Conservation (phyloP, 2,113 vertebrate genomes). For the Tauraco erythrolophus region DNA sequence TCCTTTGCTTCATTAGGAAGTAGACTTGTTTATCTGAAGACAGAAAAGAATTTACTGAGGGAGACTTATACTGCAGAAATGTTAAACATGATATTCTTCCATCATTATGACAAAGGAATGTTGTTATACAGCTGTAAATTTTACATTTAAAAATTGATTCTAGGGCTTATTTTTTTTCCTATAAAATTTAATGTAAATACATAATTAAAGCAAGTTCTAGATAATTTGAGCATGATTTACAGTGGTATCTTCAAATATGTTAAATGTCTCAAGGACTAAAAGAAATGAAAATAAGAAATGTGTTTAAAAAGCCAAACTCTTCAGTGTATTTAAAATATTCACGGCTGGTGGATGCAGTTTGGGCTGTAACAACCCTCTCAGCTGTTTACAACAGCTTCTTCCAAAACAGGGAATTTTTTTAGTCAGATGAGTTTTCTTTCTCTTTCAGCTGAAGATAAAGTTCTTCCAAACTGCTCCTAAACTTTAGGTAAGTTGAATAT, state of each 20-base stretch:
- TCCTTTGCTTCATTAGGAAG: not conserved
- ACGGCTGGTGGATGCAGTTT: not conserved
- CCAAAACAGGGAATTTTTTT: not conserved
- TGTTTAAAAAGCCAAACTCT: not conserved
- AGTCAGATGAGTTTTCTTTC: not conserved
- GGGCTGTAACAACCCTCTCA: not conserved
- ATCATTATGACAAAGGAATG: not conserved
- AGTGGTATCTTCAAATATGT: not conserved
- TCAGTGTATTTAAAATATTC: not conserved
- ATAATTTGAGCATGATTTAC: not conserved
- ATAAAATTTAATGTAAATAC: not conserved
- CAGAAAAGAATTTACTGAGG: not conserved
- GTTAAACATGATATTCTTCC: not conserved
- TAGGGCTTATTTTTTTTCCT: not conserved
- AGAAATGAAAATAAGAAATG: not conserved
- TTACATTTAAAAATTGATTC: not conserved
- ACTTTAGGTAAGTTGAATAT: not conserved
- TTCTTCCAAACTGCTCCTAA: not conserved
- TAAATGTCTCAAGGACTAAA: conserved; percentile 1
- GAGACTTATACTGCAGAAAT: not conserved
- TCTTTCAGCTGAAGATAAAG: not conserved
- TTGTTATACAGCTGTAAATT: not conserved
- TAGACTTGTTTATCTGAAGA: not conserved
- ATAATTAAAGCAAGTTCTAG: not conserved
- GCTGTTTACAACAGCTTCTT: not conserved